Base-by-base conservation (phyloP, 2,797 vertebrate genomes). In the Chloroceryle amazona region DNA sequence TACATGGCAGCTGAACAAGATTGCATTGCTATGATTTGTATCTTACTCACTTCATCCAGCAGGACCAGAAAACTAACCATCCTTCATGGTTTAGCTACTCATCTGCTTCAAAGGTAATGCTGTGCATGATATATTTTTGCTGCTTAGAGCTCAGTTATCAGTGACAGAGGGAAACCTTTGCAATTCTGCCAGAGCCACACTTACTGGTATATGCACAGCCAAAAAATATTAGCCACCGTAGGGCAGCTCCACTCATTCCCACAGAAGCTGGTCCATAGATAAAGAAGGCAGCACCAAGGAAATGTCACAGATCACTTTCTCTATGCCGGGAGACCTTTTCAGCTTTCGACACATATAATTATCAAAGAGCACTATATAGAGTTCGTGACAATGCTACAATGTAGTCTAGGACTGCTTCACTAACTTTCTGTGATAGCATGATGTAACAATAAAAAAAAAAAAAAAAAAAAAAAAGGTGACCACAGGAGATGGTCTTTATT, bases 1-100 rank as follows among this genome's bases (percentile, higher is more conserved):
- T 91, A 91, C 67, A 55, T 71, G 81, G 72, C 76, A 93, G 58
- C 54, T 91, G 84, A 79, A 70, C 87, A 86, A 80, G 67, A 86
- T 80, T 74, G 46, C 26, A 37, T 28, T 86, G 63, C 22, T 75
- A 47, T 79, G 67, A 82, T 93, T 86, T 75, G 57, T 58, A 79
- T 54, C 6, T 72, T 86, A 60, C 52, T 31, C 21, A 75, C 71
- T 71, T 74, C 49, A 49, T 79, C 28, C 67, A 66, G 47, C 42
- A 88, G 61, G 62, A 82, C 47, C 25, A 58, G 39, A 86, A 90
- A 91, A 86, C 55, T 68, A 88, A 31, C 31, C 33, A 84, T 51
- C 62, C 37, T 81, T 94, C 61, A 66, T 16, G 47, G 42, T 35
- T 85, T 85, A 85, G 71, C 51, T 85, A 25, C 42, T 66, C 39